Percentiles rank a stretch among this genome's conserved stretches.
phyloP scores from a whole-genome alignment of 2,797 vertebrate genomes.

The Xiphophorus birchmanni region DNA sequence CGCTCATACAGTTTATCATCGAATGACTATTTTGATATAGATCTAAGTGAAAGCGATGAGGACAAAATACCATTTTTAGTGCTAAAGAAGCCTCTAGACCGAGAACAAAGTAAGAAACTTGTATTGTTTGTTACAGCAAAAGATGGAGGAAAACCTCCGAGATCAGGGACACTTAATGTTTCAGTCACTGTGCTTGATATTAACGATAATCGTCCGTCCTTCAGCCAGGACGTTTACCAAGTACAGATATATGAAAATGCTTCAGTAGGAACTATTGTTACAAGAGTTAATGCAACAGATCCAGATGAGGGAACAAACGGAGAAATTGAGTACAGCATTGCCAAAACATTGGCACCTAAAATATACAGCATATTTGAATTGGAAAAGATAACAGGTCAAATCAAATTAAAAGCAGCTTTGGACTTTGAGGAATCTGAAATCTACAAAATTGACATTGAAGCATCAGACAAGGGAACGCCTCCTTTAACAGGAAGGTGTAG shows the following conservation, averaged over 20 bases:
- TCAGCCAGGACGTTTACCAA: slow-evolving; percentile 54
- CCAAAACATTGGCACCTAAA: slow-evolving; percentile 40
- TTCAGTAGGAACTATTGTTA: background rate
- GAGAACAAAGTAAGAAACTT: slow-evolving; percentile 49
- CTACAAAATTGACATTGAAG: slow-evolving; percentile 60
- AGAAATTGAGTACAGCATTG: slow-evolving; percentile 51
- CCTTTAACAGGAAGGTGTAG: slow-evolving; percentile 46
- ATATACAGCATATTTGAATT: slow-evolving; percentile 60
- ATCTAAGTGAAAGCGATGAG: slow-evolving; percentile 72
- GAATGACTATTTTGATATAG: slow-evolving; percentile 70
- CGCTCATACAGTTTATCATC: slow-evolving; percentile 62
- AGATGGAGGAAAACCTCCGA: slow-evolving; percentile 67
- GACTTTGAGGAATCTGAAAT: slow-evolving; percentile 59
- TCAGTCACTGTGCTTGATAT: slow-evolving; percentile 60
- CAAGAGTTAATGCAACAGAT: slow-evolving; percentile 55
- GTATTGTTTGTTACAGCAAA: slow-evolving; percentile 59
- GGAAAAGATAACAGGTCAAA: slow-evolving; percentile 43
- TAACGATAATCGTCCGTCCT: slow-evolving; percentile 63
- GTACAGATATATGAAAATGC: slow-evolving; percentile 45
- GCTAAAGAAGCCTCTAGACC: slow-evolving; percentile 67
- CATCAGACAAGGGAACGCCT: slow-evolving; percentile 56
- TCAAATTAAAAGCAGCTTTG: slow-evolving; percentile 45
- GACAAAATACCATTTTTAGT: slow-evolving; percentile 77
- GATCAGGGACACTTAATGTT: slow-evolving; percentile 57
- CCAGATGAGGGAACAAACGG: slow-evolving; percentile 53